Percentiles rank a stretch among this genome's conserved stretches.
Evolutionary conservation across 1,140 invertebrate species (phyloP).

Genomic region (Meloidogyne floridensis): DNA sequence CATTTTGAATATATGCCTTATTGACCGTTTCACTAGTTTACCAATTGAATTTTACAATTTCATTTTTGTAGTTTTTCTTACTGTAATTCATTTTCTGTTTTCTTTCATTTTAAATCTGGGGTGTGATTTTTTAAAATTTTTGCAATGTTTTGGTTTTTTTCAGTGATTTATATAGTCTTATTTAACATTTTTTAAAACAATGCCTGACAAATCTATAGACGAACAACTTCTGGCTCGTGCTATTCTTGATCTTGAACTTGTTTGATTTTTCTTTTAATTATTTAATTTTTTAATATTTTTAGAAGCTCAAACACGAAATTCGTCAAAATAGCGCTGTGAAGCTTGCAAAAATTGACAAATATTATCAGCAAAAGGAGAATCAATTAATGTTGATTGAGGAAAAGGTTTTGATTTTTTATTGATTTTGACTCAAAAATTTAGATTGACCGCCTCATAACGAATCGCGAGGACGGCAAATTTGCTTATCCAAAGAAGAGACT

Average conservation of each 20-base stretch:
- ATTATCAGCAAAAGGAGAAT: not conserved
- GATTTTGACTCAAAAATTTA: not conserved
- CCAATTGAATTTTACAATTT: no score
- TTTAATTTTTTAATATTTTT: no score
- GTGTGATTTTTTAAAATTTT: no score
- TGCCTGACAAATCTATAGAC: not conserved
- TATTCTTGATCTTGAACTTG: not conserved
- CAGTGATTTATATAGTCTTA: no score
- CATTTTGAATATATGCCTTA: no score
- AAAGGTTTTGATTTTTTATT: not conserved
- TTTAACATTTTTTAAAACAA: not conserved
- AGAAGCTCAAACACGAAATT: not conserved
- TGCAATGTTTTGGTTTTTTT: no score
- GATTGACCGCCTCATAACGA: not conserved
- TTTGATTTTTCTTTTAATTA: not conserved
- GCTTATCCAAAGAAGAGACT: not conserved
- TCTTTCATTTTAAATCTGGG: no score
- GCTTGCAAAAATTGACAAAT: not conserved
- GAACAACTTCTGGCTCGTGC: not conserved
- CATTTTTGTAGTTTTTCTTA: no score
- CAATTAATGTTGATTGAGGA: slow-evolving; percentile 1
- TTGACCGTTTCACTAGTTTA: no score
- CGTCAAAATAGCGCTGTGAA: not conserved
- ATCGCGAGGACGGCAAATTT: not conserved
- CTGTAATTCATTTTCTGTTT: no score